phyloP scores from a whole-genome alignment of 2,888 invertebrate species.

The Synanthedon tipuliformis region DNA sequence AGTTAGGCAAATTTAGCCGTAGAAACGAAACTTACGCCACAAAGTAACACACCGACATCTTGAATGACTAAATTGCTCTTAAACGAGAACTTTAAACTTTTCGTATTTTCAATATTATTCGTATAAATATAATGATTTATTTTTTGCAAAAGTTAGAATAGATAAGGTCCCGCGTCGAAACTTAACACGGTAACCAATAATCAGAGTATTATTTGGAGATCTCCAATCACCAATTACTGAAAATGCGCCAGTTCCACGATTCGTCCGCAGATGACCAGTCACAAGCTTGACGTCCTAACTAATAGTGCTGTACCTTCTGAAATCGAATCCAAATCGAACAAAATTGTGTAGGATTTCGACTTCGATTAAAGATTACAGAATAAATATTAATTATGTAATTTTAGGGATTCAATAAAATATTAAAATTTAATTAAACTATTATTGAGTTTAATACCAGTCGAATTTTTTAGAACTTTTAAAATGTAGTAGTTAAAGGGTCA shows the following conservation, averaged over 20 bases:
- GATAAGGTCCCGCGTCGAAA: constrained; percentile 46
- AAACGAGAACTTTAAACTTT: constrained; percentile 17
- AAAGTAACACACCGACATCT: constrained; percentile 78
- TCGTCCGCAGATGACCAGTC: constrained; percentile 70
- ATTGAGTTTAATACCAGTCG: too few species aligned
- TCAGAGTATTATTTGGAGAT: constrained; percentile 63
- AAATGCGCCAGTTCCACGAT: constrained; percentile 68
- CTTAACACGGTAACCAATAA: constrained; percentile 65
- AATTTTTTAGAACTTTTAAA: too few species aligned
- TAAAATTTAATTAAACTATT: too few species aligned
- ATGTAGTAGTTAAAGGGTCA: too few species aligned
- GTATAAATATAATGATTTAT: constrained; percentile 8
- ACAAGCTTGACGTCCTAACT: constrained; percentile 55
- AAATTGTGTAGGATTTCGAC: too few species aligned
- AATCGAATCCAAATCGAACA: too few species aligned
- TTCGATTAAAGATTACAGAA: too few species aligned
- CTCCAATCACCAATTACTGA: constrained; percentile 71
- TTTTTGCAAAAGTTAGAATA: constrained; percentile 22
- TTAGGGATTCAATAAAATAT: too few species aligned
- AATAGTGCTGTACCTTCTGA: not conserved
- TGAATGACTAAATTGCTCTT: constrained; percentile 33
- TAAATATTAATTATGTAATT: too few species aligned
- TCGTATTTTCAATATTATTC: constrained; percentile 23
- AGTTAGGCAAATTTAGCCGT: too few species aligned
- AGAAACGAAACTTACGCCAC: constrained; percentile 73